phyloP scores from a whole-genome alignment of 2,797 vertebrate species.

The Cossypha dichroa region DNA sequence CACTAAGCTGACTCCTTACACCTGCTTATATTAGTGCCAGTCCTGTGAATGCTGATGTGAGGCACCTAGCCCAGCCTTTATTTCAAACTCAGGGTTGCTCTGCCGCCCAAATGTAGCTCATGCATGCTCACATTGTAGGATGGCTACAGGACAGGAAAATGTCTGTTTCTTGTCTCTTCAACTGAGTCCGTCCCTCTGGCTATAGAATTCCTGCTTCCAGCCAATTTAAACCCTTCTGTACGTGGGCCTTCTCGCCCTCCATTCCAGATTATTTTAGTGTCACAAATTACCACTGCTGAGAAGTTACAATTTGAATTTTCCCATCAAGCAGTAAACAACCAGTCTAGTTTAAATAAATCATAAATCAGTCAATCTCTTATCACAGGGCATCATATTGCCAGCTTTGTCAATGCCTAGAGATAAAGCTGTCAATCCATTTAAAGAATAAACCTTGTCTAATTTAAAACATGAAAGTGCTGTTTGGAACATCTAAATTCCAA shows the following conservation, averaged over 20 bases:
- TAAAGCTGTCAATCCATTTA: background rate
- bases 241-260: rapidly evolving
- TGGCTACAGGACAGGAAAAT: background rate
- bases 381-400: background rate
- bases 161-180: background rate
- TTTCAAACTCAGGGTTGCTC: background rate
- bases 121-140: background rate
- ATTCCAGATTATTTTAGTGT: background rate
- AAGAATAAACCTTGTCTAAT: background rate
- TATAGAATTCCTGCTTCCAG: background rate
- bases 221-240: background rate
- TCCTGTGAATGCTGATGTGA: background rate
- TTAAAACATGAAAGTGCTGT: background rate
- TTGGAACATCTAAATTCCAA: background rate
- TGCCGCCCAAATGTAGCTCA: background rate
- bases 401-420: background rate
- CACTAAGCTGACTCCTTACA: rapidly evolving
- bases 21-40: background rate
- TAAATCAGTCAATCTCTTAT: background rate
- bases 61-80: background rate
- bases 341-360: background rate
- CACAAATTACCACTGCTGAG: background rate
- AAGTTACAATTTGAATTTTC: background rate
- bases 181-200: rapidly evolving
- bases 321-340: background rate